Percentiles rank a stretch among this genome's conserved stretches.
phyloP scores from a whole-genome alignment of 2,888 invertebrate species.

The Macrostomum cliftonense region DNA sequence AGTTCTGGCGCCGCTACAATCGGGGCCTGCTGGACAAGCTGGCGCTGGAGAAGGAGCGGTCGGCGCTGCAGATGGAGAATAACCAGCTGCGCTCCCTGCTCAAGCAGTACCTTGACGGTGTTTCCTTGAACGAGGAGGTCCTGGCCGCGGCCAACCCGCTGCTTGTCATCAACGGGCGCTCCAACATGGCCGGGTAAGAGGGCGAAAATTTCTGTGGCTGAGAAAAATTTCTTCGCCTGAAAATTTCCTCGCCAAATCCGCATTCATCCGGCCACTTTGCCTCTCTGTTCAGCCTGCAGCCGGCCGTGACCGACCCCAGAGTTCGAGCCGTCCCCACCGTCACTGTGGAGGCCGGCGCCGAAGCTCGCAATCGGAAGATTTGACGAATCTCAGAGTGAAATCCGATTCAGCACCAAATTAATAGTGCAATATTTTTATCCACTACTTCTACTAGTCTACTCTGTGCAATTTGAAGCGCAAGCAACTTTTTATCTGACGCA shows the following conservation, averaged over 20 bases:
- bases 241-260: no score
- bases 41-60: conserved; percentile 38
- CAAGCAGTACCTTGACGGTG: conserved; percentile 38
- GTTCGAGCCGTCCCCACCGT: conserved; percentile 5
- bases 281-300: neutral
- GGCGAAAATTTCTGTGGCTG: no score
- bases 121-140: conserved; percentile 37
- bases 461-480: no score
- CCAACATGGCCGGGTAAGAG: conserved; percentile 30
- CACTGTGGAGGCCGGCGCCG: conserved; percentile 1
- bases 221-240: no score
- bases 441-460: no score
- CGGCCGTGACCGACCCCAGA: conserved; percentile 4
- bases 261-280: neutral
- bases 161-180: conserved; percentile 34
- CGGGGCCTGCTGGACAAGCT: conserved; percentile 43
- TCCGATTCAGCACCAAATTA: no score
- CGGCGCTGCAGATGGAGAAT: conserved; percentile 45
- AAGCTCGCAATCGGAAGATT: no score
- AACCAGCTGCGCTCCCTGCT: conserved; percentile 34
- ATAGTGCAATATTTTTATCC: no score
- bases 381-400: no score
- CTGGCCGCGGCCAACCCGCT: conserved; percentile 35
- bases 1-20: conserved; percentile 50
- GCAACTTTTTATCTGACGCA: no score